Percentiles rank a stretch among this genome's conserved stretches.
Conservation (phyloP, 2,113 vertebrate genomes). For the Zosterops hypoxanthus region DNA sequence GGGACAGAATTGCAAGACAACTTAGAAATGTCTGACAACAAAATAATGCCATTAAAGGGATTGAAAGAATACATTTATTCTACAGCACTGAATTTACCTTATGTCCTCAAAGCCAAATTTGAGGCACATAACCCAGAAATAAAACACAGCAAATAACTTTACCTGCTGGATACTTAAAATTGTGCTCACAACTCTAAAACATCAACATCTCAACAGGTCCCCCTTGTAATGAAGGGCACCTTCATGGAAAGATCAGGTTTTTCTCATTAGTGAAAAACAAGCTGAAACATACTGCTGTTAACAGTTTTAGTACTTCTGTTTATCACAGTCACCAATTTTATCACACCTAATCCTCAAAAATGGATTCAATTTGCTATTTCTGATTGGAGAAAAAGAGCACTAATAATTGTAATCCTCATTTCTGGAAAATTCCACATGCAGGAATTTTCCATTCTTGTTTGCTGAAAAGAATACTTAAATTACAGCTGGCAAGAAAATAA, state of each 20-base stretch:
- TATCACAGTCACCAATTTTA: background rate
- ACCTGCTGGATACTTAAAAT: background rate
- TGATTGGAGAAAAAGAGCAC: background rate
- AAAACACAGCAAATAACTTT: background rate
- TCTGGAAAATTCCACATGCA: constrained; percentile 38
- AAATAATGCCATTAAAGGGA: background rate
- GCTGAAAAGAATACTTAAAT: background rate
- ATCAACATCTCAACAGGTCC: background rate
- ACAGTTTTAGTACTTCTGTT: background rate
- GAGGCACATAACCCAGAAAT: background rate
- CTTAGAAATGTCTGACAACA: background rate
- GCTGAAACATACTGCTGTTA: background rate
- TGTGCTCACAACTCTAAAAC: background rate
- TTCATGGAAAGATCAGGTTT: background rate
- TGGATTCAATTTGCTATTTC: background rate
- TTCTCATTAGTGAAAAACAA: background rate
- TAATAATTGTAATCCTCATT: background rate
- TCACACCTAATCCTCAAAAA: background rate
- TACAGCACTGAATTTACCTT: background rate
- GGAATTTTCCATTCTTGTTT: constrained; percentile 25
- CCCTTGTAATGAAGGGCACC: background rate
- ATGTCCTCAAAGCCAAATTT: background rate
- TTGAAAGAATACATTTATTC: background rate
- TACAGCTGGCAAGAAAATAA: background rate
- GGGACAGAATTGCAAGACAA: background rate